Base-by-base conservation (phyloP, 2,888 invertebrate species). In the Nematopogon swammerdamellus region DNA sequence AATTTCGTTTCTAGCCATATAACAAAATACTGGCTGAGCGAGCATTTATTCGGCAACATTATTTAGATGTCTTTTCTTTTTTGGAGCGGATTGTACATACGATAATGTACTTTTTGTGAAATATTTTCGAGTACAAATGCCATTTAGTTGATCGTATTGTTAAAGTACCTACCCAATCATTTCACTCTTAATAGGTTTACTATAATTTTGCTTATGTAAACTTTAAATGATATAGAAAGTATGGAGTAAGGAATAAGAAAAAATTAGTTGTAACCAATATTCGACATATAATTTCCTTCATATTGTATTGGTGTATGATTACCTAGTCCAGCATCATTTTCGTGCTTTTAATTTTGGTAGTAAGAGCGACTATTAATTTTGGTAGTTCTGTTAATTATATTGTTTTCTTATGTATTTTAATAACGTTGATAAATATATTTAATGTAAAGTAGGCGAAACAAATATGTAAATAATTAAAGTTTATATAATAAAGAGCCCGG, bases 381-480 rank as follows among this genome's bases (percentile, higher is more conserved):
- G 11, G 36, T 36, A 36, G 16, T 46, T 42, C 69, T 75, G 73
- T 77, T 75, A 69, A 65, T 64, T 69, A 64, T 57, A 59, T 72
- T 71, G 68, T 73, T 75, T 77, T 74, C 68, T n/a, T 74, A 72
- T 76, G 77, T 79, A 76, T 76, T 77, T 77, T 75, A 72, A 75
- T 69, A 72, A 73, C 69, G 73, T 77, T 77, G 75, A 72, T 67
- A 62, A 71, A 60, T 63, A 72, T 74, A 72, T 70, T n/a, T 74
- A 74, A 73, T 77, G 77, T 76, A 76, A 77, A 76, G 79, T 79
- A 79, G 79, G 67, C 60, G 58, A 67, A 70, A 67, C 67, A 73
- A 77, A 75, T 72, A 67, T 79, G 77, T 76, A 79, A 72, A 77
- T 77, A 77, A 70, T 76, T 77, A 79, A 79, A 77, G 79, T 77